Evolutionary conservation across 2,113 vertebrate genomes (phyloP), one percentile per base, ranked within the genome.

Genomic region (Odocoileus virginianus): DNA sequence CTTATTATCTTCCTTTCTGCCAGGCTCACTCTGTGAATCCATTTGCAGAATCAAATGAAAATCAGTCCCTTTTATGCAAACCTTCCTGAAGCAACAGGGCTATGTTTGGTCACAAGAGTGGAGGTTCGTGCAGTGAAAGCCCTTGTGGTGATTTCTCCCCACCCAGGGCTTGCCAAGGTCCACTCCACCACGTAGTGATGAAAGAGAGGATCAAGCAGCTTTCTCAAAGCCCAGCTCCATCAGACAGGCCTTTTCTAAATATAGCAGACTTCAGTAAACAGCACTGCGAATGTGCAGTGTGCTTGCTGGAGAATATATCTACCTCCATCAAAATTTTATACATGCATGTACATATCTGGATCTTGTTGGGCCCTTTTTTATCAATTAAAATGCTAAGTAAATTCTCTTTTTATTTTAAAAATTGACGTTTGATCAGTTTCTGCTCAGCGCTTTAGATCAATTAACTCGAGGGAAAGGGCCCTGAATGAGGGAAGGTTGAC

Each of bases 261-360:
- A 99, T 99, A 99, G 98, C 81, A 54, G 54, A 85, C 82, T 93
- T 97, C 97, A 96, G 97, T 98, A 98, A 98, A 98, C 98, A 98
- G 95, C 98, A 91, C 97, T 98, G 95, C 97, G 97, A 97, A 6
- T 94, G 3, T 96, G 98, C 8, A 16, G 36, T 55, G 55, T 0
- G 91, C 91, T 94, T 98, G 96, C 92, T 96, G 1, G 3, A 54
- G 93, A 97, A 97, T 92, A 91, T 9, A n/a, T 25, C 74, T 28
- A 25, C 60, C 16, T 54, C 87, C 58, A 86, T 54, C 76, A 85
- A 86, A 61, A 92, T 76, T 43, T 79, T 60, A 55, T 17, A 54
- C 50, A 19, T 6, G 27, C 5, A 14, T 50, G 33, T 36, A 33
- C 2, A 5, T 87, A 17, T 55, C 78, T 96, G 60, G 21, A n/a